Evolutionary conservation across 30 jellyfish, hydroid and myxozoan species (phyloP).

Genomic region (Cassiopea andromeda): DNA sequence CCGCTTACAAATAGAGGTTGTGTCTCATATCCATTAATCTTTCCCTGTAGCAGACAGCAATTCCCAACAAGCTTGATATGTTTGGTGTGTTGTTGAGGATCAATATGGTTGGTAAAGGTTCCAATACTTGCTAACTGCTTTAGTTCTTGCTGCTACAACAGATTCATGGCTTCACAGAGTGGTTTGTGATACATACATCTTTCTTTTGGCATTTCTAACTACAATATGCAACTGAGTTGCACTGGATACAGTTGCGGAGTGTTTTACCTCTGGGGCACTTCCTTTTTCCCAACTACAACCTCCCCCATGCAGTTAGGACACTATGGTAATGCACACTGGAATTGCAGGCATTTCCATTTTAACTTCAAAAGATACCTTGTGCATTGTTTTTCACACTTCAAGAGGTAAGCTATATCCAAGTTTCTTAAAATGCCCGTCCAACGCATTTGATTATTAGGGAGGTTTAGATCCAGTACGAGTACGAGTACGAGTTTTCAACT

Average conservation of each 20-base stretch:
- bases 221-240: constrained; percentile 6
- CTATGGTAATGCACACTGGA: too few relatives aligned
- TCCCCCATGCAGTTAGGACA: not conserved
- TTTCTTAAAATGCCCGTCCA: too few relatives aligned
- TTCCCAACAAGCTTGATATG: constrained; percentile 40
- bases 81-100: constrained; percentile 8
- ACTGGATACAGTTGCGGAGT: not conserved
- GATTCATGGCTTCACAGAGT: constrained; percentile 32
- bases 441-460: too few relatives aligned
- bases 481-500: too few relatives aligned
- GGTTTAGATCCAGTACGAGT: too few relatives aligned
- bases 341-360: too few relatives aligned
- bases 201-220: constrained; percentile 24
- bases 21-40: not conserved
- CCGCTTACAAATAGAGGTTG: constrained; percentile 56
- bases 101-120: constrained; percentile 21
- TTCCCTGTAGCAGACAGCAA: constrained; percentile 15
- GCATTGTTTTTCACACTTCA: too few relatives aligned
- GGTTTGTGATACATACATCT: constrained; percentile 30
- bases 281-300: constrained; percentile 10
- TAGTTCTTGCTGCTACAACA: constrained; percentile 5
- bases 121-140: not conserved
- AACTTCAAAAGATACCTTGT: too few relatives aligned
- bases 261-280: constrained; percentile 15
- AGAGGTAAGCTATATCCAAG: too few relatives aligned